Conservation (phyloP, 1,140 invertebrate species). For the Lordiphosa collinella region DNA sequence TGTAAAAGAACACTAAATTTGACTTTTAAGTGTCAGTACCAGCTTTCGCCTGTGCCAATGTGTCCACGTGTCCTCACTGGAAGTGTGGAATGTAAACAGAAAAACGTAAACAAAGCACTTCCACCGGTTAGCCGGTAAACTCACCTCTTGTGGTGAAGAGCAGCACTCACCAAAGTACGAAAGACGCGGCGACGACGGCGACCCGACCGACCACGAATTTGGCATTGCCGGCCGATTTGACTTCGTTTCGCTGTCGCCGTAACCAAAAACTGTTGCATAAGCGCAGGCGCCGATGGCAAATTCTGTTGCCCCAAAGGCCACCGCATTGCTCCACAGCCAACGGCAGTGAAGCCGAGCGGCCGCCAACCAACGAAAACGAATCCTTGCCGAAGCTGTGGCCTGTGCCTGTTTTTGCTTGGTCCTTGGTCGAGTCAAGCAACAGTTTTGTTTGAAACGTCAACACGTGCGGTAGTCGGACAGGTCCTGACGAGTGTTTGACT, state of each 20-base stretch:
- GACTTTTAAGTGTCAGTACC: no score
- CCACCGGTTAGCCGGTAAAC: constrained; percentile 8
- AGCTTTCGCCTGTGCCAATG: no score
- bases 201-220: not conserved
- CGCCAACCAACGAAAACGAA: constrained; percentile 5
- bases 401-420: not conserved
- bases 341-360: constrained; percentile 33
- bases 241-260: not conserved
- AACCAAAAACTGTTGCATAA: constrained; percentile 2
- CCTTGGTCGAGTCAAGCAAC: constrained; percentile 37
- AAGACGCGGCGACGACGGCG: not conserved
- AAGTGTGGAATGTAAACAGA: constrained; percentile 54
- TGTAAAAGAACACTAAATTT: no score
- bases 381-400: constrained; percentile 10
- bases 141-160: constrained; percentile 37
- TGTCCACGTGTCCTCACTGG: constrained; percentile 11
- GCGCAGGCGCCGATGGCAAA: constrained; percentile 58
- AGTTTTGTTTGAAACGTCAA: constrained; percentile 74
- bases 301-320: constrained; percentile 25
- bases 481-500: constrained; percentile 6
- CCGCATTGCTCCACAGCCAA: constrained; percentile 58
- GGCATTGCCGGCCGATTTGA: no score
- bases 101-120: constrained; percentile 56
- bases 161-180: not conserved
- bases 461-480: constrained; percentile 55